These are phyloP conservation scores for Hycleus phaleratus DNA, from an alignment of 1,140 invertebrate species.

Conservation along the genomic window DNA sequence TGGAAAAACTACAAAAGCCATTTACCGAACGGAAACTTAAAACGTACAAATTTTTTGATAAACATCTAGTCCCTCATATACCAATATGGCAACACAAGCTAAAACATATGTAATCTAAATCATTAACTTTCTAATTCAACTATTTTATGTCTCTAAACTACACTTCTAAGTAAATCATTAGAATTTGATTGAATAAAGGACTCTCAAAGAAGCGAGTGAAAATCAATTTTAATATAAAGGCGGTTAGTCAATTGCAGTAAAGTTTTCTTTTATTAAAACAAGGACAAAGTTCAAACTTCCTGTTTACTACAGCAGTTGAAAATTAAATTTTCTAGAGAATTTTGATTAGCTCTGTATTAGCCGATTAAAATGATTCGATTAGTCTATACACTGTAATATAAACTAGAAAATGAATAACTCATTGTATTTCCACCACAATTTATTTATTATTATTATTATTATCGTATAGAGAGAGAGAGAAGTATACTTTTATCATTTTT, in stretches of 20 bases:
- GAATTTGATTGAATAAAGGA: background rate
- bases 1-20: too few relatives aligned
- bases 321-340: slow-evolving; percentile 7
- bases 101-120: too few relatives aligned
- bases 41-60: too few relatives aligned
- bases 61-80: too few relatives aligned
- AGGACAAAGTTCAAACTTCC: slow-evolving; percentile 10
- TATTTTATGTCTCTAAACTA: too few relatives aligned
- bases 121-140: too few relatives aligned
- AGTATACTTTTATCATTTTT: too few relatives aligned
- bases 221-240: slow-evolving; percentile 7
- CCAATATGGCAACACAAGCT: too few relatives aligned
- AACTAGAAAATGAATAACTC: slow-evolving; percentile 11
- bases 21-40: too few relatives aligned
- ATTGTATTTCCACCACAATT: slow-evolving; percentile 12
- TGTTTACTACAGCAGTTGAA: slow-evolving; percentile 8
- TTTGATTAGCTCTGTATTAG: slow-evolving; percentile 8
- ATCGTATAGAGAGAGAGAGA: too few relatives aligned
- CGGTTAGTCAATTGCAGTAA: slow-evolving; percentile 2
- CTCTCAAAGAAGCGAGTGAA: slow-evolving; percentile 1
- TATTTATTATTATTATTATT: too few relatives aligned
- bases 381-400: slow-evolving; percentile 3
- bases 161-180: too few relatives aligned
- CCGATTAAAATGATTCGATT: slow-evolving; percentile 11
- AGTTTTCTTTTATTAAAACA: slow-evolving; percentile 7